Evolutionary conservation across 2,888 invertebrate genomes (phyloP), one percentile per base, ranked within the genome.

Genomic region (Parnassius apollo): DNA sequence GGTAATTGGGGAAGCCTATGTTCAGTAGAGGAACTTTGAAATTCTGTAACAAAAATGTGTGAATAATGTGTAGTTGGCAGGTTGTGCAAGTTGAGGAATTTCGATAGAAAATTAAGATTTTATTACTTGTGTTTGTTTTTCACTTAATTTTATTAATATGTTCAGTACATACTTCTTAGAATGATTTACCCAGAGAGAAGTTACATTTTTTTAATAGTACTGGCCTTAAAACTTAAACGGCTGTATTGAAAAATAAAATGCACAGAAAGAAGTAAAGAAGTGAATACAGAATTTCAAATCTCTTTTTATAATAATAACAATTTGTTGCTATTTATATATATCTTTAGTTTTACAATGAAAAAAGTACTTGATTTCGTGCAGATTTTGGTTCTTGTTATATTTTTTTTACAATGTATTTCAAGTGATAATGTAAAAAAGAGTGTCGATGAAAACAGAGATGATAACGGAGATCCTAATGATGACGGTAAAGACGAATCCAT

Each of bases 381-480:
- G 71, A 76, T 80, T 67, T 65, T 83, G 22, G 50, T 81, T 69
- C 68, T 80, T 66, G 48, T 77, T 68, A 56, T 78, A 62, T 71
- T 83, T 65, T 59, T 84, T 66, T 73, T 77, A 57, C 68, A 73
- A 59, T 76, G 76, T 51, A 66, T 80, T 58, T 66, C 70, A 35
- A 76, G 78, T 69, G 82, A 82, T 60, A 81, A 83, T 75, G 82
- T 83, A 11, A 88, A 87, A 69, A 88, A 88, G 72, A 89, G 85
- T 71, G 78, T 81, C 22, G 86, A 88, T 62, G 85, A 88, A 48
- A 81, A 74, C 60, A 77, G 79, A 71, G 86, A 86, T 63, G 85
- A 86, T 62, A 83, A 74, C 49, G 84, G 83, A 52, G 86, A 86
- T 58, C 75, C 67, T 42, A 77, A 74, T 65, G 84, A 86, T 44